Base-by-base conservation (phyloP, 2,888 invertebrate genomes). In the Ormyrus pomaceus region DNA sequence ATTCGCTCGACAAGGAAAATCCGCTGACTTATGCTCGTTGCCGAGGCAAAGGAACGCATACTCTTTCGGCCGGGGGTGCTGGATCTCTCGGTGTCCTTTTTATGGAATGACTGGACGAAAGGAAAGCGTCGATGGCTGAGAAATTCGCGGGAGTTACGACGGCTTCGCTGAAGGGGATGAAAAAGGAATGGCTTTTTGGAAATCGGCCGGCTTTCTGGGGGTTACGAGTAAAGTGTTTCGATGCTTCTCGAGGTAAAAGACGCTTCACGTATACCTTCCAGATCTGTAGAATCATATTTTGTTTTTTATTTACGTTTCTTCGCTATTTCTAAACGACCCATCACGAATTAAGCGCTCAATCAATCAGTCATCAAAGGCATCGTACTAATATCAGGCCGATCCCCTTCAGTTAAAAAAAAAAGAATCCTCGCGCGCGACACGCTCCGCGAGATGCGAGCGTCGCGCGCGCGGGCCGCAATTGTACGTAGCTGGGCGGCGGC, bases 401-500 rank as follows among this genome's bases (percentile, higher is more conserved):
- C 13, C 13, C 13, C 13, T 13, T 13, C 13, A 13, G 13, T 13
- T 13, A 13, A 65, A 55, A 9, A 45, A 56, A 62, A 58, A n/a
- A 66, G 11, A 46, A 19, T 51, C 19, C 19, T 19, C 65, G 51
- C 7, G 48, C 19, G 1, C 34, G 34, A 77, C 19, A 45, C 11
- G 46, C 55, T 19, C 51, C 4, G 48, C 13, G 13, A 64, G 65
- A 64, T 64, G 34, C 58, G 56, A 70, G 55, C 19, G 1, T 2
- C 19, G 19, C 19, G 19, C 50, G 66, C 45, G 58, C 34, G 56
- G 8, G 7, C 59, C 50, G 70, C 77, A 78, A 86, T 85, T 84
- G 87, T 86, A 87, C 83, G 84, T 83, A 85, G 84, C 83, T n/a
- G 19, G 19, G 19, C 19, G 19, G 19, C 2, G 19, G 19, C 19